Evolutionary conservation across 2,113 vertebrate species (phyloP).

Genomic region (Dicerorhinus sumatrensis): DNA sequence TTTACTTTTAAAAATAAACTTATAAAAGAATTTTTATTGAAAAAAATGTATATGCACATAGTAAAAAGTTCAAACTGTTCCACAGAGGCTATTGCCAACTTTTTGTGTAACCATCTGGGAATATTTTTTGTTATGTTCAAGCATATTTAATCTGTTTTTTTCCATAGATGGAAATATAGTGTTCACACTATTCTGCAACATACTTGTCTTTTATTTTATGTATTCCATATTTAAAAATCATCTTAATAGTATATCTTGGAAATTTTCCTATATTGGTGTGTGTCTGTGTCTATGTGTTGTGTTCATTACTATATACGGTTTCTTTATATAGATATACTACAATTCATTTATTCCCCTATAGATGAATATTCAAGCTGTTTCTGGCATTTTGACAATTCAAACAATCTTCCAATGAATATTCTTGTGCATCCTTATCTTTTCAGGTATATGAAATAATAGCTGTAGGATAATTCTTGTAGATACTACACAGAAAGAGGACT

Average conservation of each 20-base stretch:
- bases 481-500: neutral
- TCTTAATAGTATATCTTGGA: neutral
- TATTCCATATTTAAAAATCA: neutral
- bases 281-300: neutral
- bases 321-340: neutral
- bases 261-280: neutral
- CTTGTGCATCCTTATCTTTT: neutral
- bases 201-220: neutral
- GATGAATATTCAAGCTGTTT: neutral
- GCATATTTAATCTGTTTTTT: neutral
- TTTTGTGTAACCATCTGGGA: neutral
- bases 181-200: neutral
- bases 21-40: conserved; percentile 17
- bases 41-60: neutral
- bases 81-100: neutral
- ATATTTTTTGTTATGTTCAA: neutral
- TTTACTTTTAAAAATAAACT: conserved; percentile 19
- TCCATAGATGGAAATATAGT: neutral
- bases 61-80: neutral
- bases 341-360: neutral
- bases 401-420: neutral
- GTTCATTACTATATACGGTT: neutral
- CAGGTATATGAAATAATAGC: neutral
- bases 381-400: conserved; percentile 1
- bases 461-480: neutral